A percentile compares a stretch with the other conserved stretches of the same genome.
Evolutionary conservation across 2,888 invertebrate species (phyloP).

Genomic region (Hylaea fasciaria): DNA sequence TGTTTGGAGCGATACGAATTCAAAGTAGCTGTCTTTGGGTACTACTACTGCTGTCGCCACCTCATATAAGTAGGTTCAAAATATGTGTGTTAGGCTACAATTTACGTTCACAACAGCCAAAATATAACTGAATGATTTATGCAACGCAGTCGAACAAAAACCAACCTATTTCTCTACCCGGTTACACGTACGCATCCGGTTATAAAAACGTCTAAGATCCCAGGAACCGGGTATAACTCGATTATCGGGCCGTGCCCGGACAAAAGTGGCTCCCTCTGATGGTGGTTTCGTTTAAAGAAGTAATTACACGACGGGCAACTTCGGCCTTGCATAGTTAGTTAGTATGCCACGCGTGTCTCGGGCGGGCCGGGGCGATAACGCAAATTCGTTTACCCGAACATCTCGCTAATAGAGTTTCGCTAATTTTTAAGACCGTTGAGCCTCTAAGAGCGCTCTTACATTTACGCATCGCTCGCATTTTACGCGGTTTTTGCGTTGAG

Average conservation of each 20-base stretch:
- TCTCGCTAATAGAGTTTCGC: slow-evolving; percentile 85
- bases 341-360: slow-evolving; percentile 76
- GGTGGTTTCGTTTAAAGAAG: slow-evolving; percentile 81
- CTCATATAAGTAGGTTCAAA: too few relatives aligned
- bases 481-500: slow-evolving; percentile 20
- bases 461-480: too few relatives aligned
- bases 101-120: not conserved
- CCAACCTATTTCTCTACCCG: slow-evolving; percentile 25
- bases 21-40: too few relatives aligned
- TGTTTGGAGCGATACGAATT: too few relatives aligned
- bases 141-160: slow-evolving; percentile 27
- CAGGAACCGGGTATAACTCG: slow-evolving; percentile 63
- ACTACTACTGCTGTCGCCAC: too few relatives aligned
- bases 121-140: slow-evolving; percentile 37
- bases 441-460: slow-evolving; percentile 42
- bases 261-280: slow-evolving; percentile 68
- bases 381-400: slow-evolving; percentile 84
- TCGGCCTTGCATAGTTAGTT: slow-evolving; percentile 68
- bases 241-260: slow-evolving; percentile 71
- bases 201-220: slow-evolving; percentile 45
- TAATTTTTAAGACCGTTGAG: slow-evolving; percentile 84
- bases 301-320: slow-evolving; percentile 80
- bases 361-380: slow-evolving; percentile 80
- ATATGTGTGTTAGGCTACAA: too few relatives aligned
- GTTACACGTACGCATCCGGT: slow-evolving; percentile 42